Percentiles rank a stretch among this genome's conserved stretches.
These are phyloP conservation scores for Alviniconcha strummeri DNA, from an alignment of 2,888 invertebrate species.

Conservation along the genomic window DNA sequence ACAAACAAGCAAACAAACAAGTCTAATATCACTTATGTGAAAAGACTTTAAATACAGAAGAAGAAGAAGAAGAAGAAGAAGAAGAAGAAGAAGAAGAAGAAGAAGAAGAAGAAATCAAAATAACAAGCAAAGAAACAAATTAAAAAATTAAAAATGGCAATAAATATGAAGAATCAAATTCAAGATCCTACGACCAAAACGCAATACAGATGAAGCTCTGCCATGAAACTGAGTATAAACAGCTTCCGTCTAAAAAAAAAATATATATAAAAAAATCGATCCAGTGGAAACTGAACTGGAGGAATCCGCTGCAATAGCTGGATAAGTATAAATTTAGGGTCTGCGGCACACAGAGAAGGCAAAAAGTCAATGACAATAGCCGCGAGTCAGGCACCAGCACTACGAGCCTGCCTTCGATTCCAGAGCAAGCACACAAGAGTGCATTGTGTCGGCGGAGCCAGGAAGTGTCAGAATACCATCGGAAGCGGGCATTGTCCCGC, in stretches of 20 bases:
- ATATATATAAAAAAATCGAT: too few relatives aligned
- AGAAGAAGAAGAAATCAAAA: not conserved
- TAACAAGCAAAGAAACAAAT: not conserved
- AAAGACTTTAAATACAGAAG: not conserved
- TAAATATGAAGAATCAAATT: too few relatives aligned
- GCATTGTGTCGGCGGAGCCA: slow-evolving; percentile 1
- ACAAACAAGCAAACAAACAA: too few relatives aligned
- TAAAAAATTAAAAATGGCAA: too few relatives aligned
- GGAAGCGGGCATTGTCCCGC: slow-evolving; percentile 16
- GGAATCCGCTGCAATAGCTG: not conserved
- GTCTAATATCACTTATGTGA: not conserved
- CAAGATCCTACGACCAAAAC: too few relatives aligned
- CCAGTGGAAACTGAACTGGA: not conserved
- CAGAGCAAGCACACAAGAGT: not conserved
- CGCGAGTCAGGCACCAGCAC: not conserved
- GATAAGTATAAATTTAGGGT: not conserved
- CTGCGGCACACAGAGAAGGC: not conserved
- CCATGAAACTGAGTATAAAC: too few relatives aligned
- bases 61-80: not conserved
- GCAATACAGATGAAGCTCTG: too few relatives aligned
- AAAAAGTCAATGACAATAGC: slow-evolving; percentile 2
- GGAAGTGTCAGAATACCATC: slow-evolving; percentile 11
- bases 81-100: not conserved
- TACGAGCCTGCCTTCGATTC: too few relatives aligned
- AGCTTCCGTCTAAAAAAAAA: too few relatives aligned